Base-by-base conservation (phyloP, 1,140 invertebrate species). In the Sycophila sp. region DNA sequence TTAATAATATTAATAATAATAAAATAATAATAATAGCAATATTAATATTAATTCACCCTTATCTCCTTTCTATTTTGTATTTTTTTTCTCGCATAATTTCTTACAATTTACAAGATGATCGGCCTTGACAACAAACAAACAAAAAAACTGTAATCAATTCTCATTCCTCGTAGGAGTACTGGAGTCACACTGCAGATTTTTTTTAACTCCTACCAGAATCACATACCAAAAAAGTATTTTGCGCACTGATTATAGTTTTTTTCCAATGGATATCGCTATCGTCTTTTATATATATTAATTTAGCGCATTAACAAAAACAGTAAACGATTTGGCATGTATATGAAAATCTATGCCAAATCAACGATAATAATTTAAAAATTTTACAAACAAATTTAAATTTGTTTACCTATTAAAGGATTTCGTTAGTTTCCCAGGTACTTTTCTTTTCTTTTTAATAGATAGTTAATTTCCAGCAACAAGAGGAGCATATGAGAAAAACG, bases 11-110 rank as follows among this genome's bases (percentile, higher is more conserved):
- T n/a, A 64, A 45, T 64, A 70, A 64, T 64, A 64, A 38, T 64
- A 64, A 70, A 47, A 64, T 26, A 64, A 64, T 70, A 64, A 70
- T 70, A 58, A 70, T 70, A 70, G 60, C 34, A 77, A 64, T 73
- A 24, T 53, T 76, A 72, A 73, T 58, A 75, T 76, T 76, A 73
- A 73, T 76, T 64, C 36, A 72, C 58, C 26, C 24, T 66, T 66
- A 62, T 69, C 45, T 71, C 55, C 53, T 76, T n/a, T 66, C 22
- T 69, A 59, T 71, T 66, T 62, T 24, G 64, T 65, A 38, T 62
- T 10, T 66, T 38, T 40, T 74, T 66, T 67, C 53, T 75, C 32
- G 51, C 72, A 71, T 77, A 77, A 70, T 30, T 28, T 11, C n/a
- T 53, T 72, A 65, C 4, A 26, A 51, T 65, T 42, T 65, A 55